phyloP scores from a whole-genome alignment of 2,797 vertebrate species.

The Dendrocincla tyrannina region DNA sequence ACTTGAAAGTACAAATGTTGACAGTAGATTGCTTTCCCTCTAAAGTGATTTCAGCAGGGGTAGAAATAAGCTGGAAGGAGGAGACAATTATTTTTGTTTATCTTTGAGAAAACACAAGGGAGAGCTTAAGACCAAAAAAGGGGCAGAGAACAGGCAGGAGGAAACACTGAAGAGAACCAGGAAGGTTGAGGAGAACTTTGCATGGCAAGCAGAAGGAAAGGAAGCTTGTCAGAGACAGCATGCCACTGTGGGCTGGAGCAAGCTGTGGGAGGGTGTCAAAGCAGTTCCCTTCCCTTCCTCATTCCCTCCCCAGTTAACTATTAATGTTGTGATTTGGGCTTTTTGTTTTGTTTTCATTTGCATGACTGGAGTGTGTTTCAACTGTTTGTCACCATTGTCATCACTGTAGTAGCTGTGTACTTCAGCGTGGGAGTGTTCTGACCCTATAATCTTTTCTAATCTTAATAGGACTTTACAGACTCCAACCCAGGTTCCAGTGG shows the following conservation, averaged over 20 bases:
- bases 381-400: not conserved
- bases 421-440: not conserved
- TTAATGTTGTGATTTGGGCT: not conserved
- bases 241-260: not conserved
- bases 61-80: not conserved
- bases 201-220: not conserved
- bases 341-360: not conserved
- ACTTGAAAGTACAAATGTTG: not conserved
- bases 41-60: not conserved
- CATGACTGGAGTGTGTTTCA: not conserved
- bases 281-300: not conserved
- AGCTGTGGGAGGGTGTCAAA: not conserved
- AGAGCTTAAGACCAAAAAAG: not conserved
- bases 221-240: not conserved
- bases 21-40: not conserved
- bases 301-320: not conserved
- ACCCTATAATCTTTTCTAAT: constrained; percentile 31
- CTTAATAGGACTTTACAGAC: constrained; percentile 76
- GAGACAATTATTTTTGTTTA: not conserved
- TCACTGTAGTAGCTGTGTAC: not conserved
- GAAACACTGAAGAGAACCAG: not conserved
- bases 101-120: not conserved
- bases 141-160: not conserved
- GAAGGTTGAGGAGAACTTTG: not conserved
- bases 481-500: constrained; percentile 80